Base-by-base conservation (phyloP, 2,888 invertebrate species). In the Elysia crispata region DNA sequence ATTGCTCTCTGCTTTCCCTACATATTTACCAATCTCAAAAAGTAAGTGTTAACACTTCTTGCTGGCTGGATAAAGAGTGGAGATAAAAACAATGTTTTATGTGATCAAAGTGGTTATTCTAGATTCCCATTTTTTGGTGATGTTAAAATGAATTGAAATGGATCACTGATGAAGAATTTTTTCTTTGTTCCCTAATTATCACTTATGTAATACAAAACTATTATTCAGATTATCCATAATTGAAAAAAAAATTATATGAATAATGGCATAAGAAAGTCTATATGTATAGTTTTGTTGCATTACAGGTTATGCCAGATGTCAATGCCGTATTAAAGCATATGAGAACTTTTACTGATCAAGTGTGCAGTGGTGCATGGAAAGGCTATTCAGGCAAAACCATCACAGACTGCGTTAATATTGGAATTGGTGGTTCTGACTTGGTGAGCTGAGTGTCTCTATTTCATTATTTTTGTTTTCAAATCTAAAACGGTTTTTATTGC, bases 361-460 rank as follows among this genome's bases (percentile, higher is more conserved):
- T 98, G 0, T 83, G 86, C 78, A 92, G 90, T 69, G 94, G 94
- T 5, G 86, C 92, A 64, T 95, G 95, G 95, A 93, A 93, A 82
- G 95, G 95, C 8, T 97, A 95, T 92, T 97, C 98, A 0, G 98
- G 98, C 25, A 97, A 98, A 93, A 92, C 95, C 81, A 99, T 99
- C 82, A 97, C 97, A 72, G 98, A 99, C 94, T 97, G 99, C 60
- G 96, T 99, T 82, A 99, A 99, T 93, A 99, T 99, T 92, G 99
- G 99, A 82, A 99, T 99, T 90, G 99, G 99, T 50, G 99, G 99
- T 57, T 99, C 99, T 0, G 99, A 99, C 94, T 94, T 99, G 91
- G 95, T 95, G 90, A 90, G 92, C 87, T 13, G 23, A n/a, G 13
- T 23, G 18, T 15, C 28, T 66, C n/a, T 23, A 15, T 60, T 60